phyloP scores from a whole-genome alignment of 2,113 vertebrate genomes.

The Felis chaus region DNA sequence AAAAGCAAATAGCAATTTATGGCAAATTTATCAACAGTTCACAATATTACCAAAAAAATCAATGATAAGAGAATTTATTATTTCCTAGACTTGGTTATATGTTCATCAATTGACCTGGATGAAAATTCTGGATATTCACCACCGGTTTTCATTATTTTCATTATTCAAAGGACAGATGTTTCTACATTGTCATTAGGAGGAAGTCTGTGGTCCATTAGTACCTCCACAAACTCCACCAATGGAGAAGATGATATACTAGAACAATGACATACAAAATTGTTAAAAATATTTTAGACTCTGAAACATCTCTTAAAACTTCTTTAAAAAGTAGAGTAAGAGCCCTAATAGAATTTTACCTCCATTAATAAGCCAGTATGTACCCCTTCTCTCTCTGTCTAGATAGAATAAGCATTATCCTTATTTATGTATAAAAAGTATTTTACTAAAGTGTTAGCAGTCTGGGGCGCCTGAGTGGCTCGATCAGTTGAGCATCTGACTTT shows the following conservation, averaged over 20 bases:
- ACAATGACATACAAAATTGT: not conserved
- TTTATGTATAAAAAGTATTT: not conserved
- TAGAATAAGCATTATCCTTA: not conserved
- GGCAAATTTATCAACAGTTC: not conserved
- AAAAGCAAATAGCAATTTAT: not conserved
- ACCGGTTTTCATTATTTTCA: not conserved
- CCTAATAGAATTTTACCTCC: not conserved
- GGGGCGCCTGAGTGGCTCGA: too few relatives aligned
- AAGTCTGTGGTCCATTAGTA: not conserved
- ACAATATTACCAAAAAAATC: not conserved
- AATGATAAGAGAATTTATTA: not conserved
- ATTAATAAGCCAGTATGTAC: not conserved
- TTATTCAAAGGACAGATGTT: conserved; percentile 30
- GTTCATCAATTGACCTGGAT: not conserved
- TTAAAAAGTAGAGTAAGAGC: not conserved
- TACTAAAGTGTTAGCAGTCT: not conserved
- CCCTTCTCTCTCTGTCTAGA: not conserved
- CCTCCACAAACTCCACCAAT: not conserved
- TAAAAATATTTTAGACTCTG: not conserved
- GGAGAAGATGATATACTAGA: not conserved
- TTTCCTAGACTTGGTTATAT: not conserved
- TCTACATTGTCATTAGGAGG: not conserved
- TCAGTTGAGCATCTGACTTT: too few relatives aligned
- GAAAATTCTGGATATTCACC: not conserved
- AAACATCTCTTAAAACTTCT: not conserved